Evolutionary conservation across 2,888 invertebrate genomes (phyloP).

Genomic region (Drosophila formosana): DNA sequence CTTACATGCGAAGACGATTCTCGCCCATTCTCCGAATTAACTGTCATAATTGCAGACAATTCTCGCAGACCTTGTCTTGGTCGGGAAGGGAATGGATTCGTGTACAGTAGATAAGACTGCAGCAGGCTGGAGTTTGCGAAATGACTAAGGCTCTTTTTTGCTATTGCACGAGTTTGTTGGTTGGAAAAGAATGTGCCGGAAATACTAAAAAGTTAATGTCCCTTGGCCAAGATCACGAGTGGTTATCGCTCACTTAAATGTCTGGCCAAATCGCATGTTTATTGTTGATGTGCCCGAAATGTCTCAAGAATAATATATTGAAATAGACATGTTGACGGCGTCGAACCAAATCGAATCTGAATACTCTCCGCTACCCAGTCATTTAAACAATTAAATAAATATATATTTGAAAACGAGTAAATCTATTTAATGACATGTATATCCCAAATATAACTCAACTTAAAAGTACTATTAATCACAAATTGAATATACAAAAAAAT

Average conservation of each 20-base stretch:
- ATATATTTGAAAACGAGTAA: neutral
- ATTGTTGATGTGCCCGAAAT: slow-evolving; percentile 14
- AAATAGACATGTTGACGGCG: neutral
- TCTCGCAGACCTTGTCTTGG: slow-evolving; percentile 2
- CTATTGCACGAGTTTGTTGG: neutral
- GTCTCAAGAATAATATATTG: slow-evolving; percentile 24
- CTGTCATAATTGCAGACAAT: slow-evolving; percentile 24
- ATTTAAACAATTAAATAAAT: neutral
- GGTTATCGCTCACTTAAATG: slow-evolving; percentile 19
- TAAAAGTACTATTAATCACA: too few relatives aligned
- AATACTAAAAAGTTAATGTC: slow-evolving; percentile 5
- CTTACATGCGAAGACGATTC: slow-evolving; percentile 3
- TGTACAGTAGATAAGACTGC: slow-evolving; percentile 59
- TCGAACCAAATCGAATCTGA: neutral
- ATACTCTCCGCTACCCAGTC: slow-evolving; percentile 25
- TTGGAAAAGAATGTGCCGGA: slow-evolving; percentile 1
- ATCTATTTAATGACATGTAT: too few relatives aligned
- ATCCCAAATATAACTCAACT: too few relatives aligned
- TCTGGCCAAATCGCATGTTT: slow-evolving; percentile 25
- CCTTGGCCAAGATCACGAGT: slow-evolving; percentile 49
- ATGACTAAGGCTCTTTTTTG: slow-evolving; percentile 58
- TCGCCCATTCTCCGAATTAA: slow-evolving; percentile 30
- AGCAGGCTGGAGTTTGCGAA: slow-evolving; percentile 55
- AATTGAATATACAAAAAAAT: too few relatives aligned
- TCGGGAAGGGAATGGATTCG: neutral